Conservation (phyloP, 1,140 invertebrate species). For the Calliopsis andreniformis region DNA sequence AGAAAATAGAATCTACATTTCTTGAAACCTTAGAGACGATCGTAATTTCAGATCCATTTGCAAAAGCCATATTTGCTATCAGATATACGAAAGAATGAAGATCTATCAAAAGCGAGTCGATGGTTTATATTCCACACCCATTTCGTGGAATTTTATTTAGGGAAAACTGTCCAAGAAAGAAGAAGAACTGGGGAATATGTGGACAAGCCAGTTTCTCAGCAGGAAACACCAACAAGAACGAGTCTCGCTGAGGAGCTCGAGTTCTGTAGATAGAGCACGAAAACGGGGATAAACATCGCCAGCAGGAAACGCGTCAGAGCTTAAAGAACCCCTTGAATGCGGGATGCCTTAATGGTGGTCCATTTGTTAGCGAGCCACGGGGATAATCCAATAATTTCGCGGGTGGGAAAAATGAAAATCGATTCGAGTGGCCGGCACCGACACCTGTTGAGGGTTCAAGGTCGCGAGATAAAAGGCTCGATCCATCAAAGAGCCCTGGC, state of each 20-base stretch:
- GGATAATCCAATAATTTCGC: conserved; percentile 36
- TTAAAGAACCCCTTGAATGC: background rate
- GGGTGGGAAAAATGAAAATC: conserved; percentile 41
- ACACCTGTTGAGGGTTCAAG: conserved; percentile 49
- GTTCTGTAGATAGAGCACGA: background rate
- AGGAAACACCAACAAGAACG: background rate
- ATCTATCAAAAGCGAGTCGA: too few species aligned
- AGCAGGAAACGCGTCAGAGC: background rate
- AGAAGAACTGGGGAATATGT: too few species aligned
- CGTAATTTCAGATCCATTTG: too few species aligned
- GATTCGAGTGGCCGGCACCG: conserved; percentile 34
- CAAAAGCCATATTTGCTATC: too few species aligned
- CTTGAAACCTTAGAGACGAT: too few species aligned
- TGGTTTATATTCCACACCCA: too few species aligned
- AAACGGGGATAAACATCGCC: background rate
- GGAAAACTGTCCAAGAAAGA: too few species aligned
- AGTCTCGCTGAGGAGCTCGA: background rate
- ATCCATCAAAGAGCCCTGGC: conserved; percentile 27
- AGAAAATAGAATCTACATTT: too few species aligned
- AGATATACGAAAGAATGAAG: too few species aligned
- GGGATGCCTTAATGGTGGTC: conserved; percentile 18
- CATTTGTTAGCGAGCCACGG: conserved; percentile 16
- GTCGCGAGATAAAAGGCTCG: conserved; percentile 40
- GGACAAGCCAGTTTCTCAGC: background rate
- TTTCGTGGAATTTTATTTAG: too few species aligned